Evolutionary conservation across 2,113 vertebrate species (phyloP).

Genomic region (Sapayoa aenigma): DNA sequence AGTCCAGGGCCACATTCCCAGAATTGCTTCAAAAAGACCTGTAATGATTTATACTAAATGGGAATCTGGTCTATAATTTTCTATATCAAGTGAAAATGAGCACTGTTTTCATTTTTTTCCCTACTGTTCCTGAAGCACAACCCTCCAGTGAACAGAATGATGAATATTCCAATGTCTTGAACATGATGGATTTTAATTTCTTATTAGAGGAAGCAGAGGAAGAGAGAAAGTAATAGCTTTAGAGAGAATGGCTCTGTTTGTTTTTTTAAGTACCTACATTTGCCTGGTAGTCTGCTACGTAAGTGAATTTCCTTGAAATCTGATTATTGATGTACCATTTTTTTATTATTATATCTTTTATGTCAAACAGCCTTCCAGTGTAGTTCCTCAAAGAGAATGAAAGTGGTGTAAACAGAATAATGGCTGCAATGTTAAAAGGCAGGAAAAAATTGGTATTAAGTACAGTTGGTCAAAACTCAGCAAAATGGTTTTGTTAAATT

Average conservation of each 20-base stretch:
- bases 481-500: not conserved
- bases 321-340: slow-evolving; percentile 4
- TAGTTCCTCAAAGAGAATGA: not conserved
- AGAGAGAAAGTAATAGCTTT: slow-evolving; percentile 23
- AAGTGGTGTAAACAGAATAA: not conserved
- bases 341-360: not conserved
- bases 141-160: slow-evolving; percentile 13
- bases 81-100: not conserved
- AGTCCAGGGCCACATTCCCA: not conserved
- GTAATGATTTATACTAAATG: not conserved
- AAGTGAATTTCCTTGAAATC: slow-evolving; percentile 49
- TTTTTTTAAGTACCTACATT: slow-evolving; percentile 14
- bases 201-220: slow-evolving; percentile 40
- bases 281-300: slow-evolving; percentile 1
- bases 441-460: not conserved
- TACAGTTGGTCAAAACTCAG: not conserved
- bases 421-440: not conserved
- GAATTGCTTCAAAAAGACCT: not conserved
- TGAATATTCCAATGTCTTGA: slow-evolving; percentile 33
- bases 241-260: slow-evolving; percentile 23
- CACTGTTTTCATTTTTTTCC: not conserved
- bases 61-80: not conserved
- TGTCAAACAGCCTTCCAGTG: not conserved
- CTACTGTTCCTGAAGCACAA: not conserved
- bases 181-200: slow-evolving; percentile 55